A percentile compares a stretch with the other conserved stretches of the same genome.
Conservation (phyloP, 2,888 invertebrate genomes). For the Apodemia mormo region DNA sequence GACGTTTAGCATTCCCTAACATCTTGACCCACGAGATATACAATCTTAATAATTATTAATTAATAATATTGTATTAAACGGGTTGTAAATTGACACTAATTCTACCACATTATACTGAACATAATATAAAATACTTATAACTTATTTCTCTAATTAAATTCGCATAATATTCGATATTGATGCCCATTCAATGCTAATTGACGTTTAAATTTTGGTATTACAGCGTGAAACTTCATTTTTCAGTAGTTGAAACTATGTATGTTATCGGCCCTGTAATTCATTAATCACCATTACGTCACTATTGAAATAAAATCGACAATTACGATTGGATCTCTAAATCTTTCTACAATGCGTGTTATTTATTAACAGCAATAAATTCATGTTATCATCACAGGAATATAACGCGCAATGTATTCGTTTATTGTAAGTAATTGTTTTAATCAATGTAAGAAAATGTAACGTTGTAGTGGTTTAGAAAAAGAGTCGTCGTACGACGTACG, state of each 20-base stretch:
- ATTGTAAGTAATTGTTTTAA: background rate
- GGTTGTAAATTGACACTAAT: too few relatives aligned
- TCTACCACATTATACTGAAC: too few relatives aligned
- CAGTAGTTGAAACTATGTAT: constrained; percentile 36
- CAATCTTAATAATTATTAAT: background rate
- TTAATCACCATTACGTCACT: constrained; percentile 20
- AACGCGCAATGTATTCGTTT: background rate
- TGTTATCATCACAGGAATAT: background rate
- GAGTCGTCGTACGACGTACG: background rate
- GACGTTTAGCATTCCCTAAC: background rate
- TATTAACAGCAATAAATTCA: background rate
- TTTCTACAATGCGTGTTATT: background rate
- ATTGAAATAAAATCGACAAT: background rate
- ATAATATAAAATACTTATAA: too few relatives aligned
- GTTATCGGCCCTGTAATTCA: constrained; percentile 38
- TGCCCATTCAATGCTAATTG: background rate
- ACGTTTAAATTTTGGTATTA: background rate
- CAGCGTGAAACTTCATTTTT: constrained; percentile 27
- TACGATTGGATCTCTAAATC: background rate
- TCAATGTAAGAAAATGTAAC: background rate
- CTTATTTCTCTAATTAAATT: too few relatives aligned
- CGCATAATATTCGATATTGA: background rate
- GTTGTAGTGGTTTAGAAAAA: constrained; percentile 3
- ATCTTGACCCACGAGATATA: background rate
- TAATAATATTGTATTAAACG: too few relatives aligned